Evolutionary conservation across 2,888 invertebrate species (phyloP).

Genomic region (Neoitamus cyanurus): DNA sequence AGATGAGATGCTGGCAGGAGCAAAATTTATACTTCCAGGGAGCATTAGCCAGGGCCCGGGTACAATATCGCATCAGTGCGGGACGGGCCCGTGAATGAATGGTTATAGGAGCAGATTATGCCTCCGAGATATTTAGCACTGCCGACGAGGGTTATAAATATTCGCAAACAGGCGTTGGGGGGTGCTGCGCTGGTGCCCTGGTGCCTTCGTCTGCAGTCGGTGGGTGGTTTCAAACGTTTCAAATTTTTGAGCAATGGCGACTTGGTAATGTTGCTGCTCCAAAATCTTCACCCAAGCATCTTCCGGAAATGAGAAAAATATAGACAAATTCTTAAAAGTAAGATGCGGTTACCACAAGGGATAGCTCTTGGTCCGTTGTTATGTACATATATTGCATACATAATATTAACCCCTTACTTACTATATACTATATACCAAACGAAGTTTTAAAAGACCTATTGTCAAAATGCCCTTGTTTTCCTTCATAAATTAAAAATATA

Average conservation of each 20-base stretch:
- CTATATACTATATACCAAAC: too few species aligned
- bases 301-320: neutral
- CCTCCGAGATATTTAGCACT: slow-evolving; percentile 12
- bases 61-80: slow-evolving; percentile 17
- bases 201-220: neutral
- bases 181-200: neutral
- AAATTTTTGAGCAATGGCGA: neutral
- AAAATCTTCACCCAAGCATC: neutral
- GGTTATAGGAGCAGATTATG: slow-evolving; percentile 43
- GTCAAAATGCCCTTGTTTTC: too few species aligned
- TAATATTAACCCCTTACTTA: too few species aligned
- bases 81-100: slow-evolving; percentile 12
- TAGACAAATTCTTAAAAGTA: too few species aligned
- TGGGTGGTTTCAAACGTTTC: neutral
- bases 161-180: slow-evolving; percentile 28
- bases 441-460: too few species aligned
- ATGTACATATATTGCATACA: too few species aligned
- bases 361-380: too few species aligned
- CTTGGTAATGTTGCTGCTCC: neutral
- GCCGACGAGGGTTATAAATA: slow-evolving; percentile 26
- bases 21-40: slow-evolving; percentile 35
- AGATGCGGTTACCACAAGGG: too few species aligned
- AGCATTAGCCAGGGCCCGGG: neutral
- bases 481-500: too few species aligned
- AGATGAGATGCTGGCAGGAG: slow-evolving; percentile 45